These are phyloP conservation scores for Octonoba sinensis DNA, from an alignment of 2,888 invertebrate genomes.

Conservation along the genomic window DNA sequence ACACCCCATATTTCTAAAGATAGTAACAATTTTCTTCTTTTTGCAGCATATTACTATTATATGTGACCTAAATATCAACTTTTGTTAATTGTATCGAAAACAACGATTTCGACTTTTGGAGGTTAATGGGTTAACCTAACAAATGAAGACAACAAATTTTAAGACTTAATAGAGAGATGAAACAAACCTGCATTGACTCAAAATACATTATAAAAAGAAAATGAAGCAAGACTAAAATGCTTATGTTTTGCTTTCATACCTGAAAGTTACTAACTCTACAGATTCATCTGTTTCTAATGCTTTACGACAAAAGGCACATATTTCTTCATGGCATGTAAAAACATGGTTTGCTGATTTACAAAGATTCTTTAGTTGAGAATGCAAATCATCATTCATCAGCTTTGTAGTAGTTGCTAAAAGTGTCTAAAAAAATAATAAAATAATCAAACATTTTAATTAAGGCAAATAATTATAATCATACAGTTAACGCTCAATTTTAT, in stretches of 20 bases:
- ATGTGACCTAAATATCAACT: too few relatives aligned
- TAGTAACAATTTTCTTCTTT: too few relatives aligned
- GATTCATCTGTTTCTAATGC: constrained; percentile 65
- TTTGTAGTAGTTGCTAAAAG: constrained; percentile 79
- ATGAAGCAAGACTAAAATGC: not conserved
- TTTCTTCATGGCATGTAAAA: constrained; percentile 69
- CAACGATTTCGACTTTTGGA: too few relatives aligned
- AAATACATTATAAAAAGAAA: not conserved
- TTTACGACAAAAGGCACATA: constrained; percentile 70
- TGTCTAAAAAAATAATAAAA: constrained; percentile 70
- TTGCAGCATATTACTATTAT: too few relatives aligned
- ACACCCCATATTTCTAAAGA: too few relatives aligned
- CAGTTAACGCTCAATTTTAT: not conserved
- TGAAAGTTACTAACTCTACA: constrained; percentile 48
- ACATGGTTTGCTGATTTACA: constrained; percentile 70
- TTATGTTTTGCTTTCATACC: constrained; percentile 13
- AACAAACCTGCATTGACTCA: not conserved
- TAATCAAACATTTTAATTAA: not conserved
- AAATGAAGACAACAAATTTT: too few relatives aligned
- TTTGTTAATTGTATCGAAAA: too few relatives aligned
- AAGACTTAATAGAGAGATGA: too few relatives aligned
- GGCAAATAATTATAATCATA: not conserved
- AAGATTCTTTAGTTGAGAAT: constrained; percentile 72
- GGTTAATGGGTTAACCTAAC: too few relatives aligned
- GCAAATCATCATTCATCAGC: constrained; percentile 80